A percentile compares a stretch with the other conserved stretches of the same genome.
These are phyloP conservation scores for Ptychadena robeensis DNA, from an alignment of 2,797 vertebrate genomes.

Conservation along the genomic window DNA sequence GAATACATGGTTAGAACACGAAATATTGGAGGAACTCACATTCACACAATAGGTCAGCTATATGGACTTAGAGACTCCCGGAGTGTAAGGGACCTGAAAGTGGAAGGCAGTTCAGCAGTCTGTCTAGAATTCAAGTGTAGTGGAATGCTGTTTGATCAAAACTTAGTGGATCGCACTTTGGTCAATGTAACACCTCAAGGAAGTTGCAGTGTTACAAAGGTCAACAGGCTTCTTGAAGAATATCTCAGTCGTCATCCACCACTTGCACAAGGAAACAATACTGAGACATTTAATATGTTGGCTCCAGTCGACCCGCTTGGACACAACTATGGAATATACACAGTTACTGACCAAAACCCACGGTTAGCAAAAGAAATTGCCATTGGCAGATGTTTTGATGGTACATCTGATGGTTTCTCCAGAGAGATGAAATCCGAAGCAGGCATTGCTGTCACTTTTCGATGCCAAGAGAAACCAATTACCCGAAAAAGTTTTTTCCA, in stretches of 20 bases:
- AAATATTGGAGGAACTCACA: conserved; percentile 87
- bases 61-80: conserved; percentile 93
- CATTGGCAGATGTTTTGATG: conserved; percentile 96
- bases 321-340: conserved; percentile 98
- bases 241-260: conserved; percentile 91
- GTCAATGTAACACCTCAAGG: conserved; percentile 88
- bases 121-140: conserved; percentile 97
- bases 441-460: conserved; percentile 89
- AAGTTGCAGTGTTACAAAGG: conserved; percentile 81
- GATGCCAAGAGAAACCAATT: conserved; percentile 84
- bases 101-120: conserved; percentile 80
- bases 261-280: conserved; percentile 76
- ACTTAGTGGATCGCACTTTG: conserved; percentile 83
- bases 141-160: conserved; percentile 95
- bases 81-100: conserved; percentile 84
- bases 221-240: conserved; percentile 86
- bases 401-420: conserved; percentile 95
- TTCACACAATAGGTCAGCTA: conserved; percentile 82
- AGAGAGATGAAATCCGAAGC: conserved; percentile 88
- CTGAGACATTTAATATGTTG: conserved; percentile 85
- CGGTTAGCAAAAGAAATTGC: conserved; percentile 95
- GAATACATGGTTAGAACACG: conserved; percentile 92
- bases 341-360: conserved; percentile 95
- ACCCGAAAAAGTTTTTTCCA: conserved; percentile 90
- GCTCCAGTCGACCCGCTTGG: conserved; percentile 92